Base-by-base conservation (phyloP, 2,888 invertebrate genomes). In the Pterostichus niger region DNA sequence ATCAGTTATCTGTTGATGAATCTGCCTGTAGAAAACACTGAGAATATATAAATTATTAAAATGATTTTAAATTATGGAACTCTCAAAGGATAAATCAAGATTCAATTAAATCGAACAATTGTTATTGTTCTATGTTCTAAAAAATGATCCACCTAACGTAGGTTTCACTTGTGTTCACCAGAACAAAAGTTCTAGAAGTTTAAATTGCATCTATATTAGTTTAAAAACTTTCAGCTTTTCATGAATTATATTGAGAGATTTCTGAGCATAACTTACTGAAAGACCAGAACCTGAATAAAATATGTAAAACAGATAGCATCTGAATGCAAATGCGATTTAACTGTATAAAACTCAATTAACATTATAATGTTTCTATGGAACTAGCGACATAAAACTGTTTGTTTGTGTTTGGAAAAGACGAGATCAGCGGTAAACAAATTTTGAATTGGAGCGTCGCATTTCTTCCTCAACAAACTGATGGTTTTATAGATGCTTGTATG, bases 281-380 rank as follows among this genome's bases (percentile, higher is more conserved):
- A 24, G 24, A 24, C 24, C 24, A 24, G 24, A 24, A 11, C 40
- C 17, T 40, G 52, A 75, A 75, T 75, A 52, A 75, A 75, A 75
- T 75, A 75, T 75, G 75, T 75, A 75, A 52, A 75, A n/a, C 24
- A 17, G 75, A 49, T 75, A 75, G 52, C 75, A 24, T 75, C 52
- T 33, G 33, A 52, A 75, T 75, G 75, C 33, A 75, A 75, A 75
- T 75, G 17, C n/a, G 75, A 52, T 75, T 75, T 75, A 75, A 75
- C 75, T 75, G 52, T 44, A 17, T 49, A 24, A 75, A 75, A 75
- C 46, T 75, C 75, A 49, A 75, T 75, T 75, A 75, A 75, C 31
- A 75, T 75, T 75, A 31, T 75, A 75, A 75, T 75, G 3, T 75
- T n/a, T 64, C 13, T 13, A 35, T 13, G 10, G 64, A 24, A 35